phyloP scores from a whole-genome alignment of 2,113 vertebrate genomes.

The Chaetops frenatus region DNA sequence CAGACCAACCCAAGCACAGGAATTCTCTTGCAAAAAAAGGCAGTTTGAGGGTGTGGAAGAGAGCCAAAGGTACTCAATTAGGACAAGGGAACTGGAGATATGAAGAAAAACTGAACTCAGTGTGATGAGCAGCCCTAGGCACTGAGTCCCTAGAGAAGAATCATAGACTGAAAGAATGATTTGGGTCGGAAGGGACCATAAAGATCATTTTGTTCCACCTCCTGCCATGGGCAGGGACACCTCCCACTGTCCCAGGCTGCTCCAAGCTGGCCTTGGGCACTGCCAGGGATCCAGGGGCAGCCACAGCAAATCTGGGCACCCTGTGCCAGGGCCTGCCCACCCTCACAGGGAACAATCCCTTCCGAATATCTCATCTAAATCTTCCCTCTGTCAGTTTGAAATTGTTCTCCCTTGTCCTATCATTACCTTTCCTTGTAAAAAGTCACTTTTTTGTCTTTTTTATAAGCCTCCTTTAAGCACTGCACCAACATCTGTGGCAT shows the following conservation, averaged over 20 bases:
- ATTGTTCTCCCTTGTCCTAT: not conserved
- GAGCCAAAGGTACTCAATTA: not conserved
- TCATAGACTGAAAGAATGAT: no score
- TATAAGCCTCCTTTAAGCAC: not conserved
- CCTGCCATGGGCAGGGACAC: not conserved
- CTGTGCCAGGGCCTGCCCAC: rapidly evolving
- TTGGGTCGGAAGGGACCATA: not conserved
- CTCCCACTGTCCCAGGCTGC: rapidly evolving
- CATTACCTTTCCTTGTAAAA: not conserved
- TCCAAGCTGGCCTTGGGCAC: not conserved
- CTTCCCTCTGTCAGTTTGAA: not conserved
- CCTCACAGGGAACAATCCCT: not conserved
- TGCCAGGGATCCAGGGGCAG: not conserved
- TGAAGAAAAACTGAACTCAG: not conserved
- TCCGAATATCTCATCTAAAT: not conserved
- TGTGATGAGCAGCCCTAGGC: not conserved
- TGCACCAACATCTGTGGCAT: not conserved
- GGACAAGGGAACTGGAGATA: not conserved
- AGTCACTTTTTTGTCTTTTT: not conserved
- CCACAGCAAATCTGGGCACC: not conserved
- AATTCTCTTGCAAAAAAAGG: not conserved
- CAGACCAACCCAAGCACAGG: not conserved
- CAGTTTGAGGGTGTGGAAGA: not conserved
- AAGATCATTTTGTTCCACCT: not conserved
- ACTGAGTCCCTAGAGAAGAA: not conserved